Conservation (phyloP, 2,888 invertebrate species). For the Dryocosmus kuriphilus region DNA sequence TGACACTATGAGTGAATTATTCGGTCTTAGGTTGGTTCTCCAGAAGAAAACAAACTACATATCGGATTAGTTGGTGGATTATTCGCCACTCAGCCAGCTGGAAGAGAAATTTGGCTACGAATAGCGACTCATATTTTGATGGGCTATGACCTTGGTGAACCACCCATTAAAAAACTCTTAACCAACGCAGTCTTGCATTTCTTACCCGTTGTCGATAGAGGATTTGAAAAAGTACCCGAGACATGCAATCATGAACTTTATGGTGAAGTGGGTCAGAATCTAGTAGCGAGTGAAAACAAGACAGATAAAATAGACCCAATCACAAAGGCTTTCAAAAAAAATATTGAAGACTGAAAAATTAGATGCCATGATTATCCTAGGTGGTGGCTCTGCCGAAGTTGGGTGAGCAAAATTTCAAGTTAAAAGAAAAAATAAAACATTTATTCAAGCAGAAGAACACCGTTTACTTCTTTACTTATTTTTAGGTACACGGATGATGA, state of each 20-base stretch:
- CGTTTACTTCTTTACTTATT: conserved; percentile 60
- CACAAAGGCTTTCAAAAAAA: conserved; percentile 82
- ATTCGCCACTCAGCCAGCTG: conserved; percentile 89
- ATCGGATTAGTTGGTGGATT: conserved; percentile 91
- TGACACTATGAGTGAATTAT: background rate
- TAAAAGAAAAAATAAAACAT: background rate
- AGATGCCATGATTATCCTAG: conserved; percentile 86
- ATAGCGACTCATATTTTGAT: conserved; percentile 89
- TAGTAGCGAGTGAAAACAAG: conserved; percentile 79
- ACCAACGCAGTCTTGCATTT: conserved; percentile 88
- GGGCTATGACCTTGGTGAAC: conserved; percentile 85
- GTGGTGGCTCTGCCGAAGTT: conserved; percentile 86
- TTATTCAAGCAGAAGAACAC: background rate
- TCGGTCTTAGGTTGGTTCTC: conserved; percentile 84
- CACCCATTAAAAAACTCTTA: conserved; percentile 82
- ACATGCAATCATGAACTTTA: conserved; percentile 76
- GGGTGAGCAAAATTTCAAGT: conserved; percentile 72
- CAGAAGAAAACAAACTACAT: conserved; percentile 90
- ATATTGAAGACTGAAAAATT: conserved; percentile 84
- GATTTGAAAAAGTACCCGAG: conserved; percentile 78
- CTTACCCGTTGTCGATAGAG: conserved; percentile 84
- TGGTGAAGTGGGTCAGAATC: conserved; percentile 84
- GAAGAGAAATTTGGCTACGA: conserved; percentile 90
- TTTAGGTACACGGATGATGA: conserved; percentile 79
- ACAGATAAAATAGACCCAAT: conserved; percentile 77